Conservation (phyloP, 2,797 vertebrate genomes). For the Limosa lapponica region DNA sequence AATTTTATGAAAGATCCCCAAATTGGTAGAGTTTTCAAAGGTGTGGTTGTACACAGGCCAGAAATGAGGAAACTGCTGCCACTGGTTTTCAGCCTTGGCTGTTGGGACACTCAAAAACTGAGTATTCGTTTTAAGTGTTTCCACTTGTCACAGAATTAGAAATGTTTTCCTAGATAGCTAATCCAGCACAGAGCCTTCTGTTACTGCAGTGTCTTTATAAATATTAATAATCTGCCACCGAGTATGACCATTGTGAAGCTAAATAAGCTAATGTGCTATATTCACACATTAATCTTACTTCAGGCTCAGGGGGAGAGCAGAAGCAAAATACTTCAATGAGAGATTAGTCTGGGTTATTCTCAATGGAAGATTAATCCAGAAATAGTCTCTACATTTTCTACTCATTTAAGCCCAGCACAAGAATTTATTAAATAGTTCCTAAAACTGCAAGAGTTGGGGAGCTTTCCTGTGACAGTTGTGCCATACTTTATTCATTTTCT, state of each 20-base stretch:
- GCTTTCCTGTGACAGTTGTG: not conserved
- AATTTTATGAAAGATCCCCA: not conserved
- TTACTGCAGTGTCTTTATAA: not conserved
- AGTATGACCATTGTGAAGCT: not conserved
- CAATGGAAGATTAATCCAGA: slow-evolving; percentile 51
- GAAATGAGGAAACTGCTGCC: not conserved
- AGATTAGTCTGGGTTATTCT: slow-evolving; percentile 19
- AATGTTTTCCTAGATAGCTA: not conserved
- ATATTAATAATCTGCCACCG: slow-evolving; percentile 11
- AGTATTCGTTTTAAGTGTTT: not conserved
- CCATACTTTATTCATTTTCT: not conserved
- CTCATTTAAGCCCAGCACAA: not conserved
- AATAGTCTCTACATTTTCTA: slow-evolving; percentile 13
- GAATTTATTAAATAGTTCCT: not conserved
- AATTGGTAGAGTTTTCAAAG: not conserved
- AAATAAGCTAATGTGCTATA: not conserved
- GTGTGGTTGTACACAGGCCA: not conserved
- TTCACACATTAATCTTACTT: not conserved
- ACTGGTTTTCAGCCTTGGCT: not conserved
- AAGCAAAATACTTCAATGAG: not conserved
- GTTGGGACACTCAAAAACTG: not conserved
- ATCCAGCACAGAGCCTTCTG: not conserved
- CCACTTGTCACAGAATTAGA: not conserved
- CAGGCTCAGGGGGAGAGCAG: not conserved
- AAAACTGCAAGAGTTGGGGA: not conserved